phyloP scores from a whole-genome alignment of 2,797 vertebrate species.

The Premnoplex brunnescens region DNA sequence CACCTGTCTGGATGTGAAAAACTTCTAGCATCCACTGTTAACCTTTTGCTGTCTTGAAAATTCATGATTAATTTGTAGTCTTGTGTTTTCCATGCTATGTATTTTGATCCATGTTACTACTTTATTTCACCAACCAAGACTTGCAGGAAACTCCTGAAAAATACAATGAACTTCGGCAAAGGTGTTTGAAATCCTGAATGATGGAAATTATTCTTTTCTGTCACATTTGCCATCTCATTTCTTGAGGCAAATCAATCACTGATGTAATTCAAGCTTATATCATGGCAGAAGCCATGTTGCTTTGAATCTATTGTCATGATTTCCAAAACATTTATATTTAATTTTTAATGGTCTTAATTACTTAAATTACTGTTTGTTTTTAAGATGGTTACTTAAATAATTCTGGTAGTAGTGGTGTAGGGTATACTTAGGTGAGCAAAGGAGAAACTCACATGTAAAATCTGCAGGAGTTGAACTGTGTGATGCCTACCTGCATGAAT shows the following conservation, averaged over 20 bases:
- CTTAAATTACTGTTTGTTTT: neutral
- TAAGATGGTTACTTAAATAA: neutral
- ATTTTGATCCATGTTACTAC: neutral
- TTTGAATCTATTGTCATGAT: neutral
- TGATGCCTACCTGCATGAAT: neutral
- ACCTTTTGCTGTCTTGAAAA: neutral
- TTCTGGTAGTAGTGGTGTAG: neutral
- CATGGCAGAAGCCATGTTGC: neutral
- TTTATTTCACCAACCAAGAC: neutral
- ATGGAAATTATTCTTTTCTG: neutral
- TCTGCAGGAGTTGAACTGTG: neutral
- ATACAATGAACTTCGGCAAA: neutral
- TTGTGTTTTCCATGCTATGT: neutral
- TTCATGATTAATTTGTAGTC: neutral
- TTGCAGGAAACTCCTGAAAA: neutral
- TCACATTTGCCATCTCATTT: neutral
- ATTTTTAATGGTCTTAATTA: neutral
- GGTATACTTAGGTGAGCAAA: neutral
- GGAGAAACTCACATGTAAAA: fast-evolving
- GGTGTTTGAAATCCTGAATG: neutral
- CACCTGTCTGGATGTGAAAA: neutral
- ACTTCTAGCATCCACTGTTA: neutral
- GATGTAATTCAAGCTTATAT: neutral
- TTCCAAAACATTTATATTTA: neutral
- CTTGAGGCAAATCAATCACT: neutral